Evolutionary conservation across 30 jellyfish, hydroid and myxozoan species (phyloP), one percentile per base, ranked within the genome.

Genomic region (Nemopilema nomurai): DNA sequence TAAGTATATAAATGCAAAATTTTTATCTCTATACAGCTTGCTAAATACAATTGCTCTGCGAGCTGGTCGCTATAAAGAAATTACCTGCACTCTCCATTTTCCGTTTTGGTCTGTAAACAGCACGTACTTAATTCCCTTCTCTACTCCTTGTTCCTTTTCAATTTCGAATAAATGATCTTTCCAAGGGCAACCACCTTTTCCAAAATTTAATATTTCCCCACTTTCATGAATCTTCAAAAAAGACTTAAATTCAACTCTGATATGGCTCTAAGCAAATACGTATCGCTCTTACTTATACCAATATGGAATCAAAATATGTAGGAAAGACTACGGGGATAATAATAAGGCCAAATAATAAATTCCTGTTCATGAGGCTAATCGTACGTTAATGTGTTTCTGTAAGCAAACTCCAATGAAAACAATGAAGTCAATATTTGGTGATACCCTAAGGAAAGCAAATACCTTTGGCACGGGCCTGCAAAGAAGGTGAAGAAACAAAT

Each of bases 61-160:
- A 13, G 9, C 13, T 41, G 57, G 13, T 13, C 13, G 9, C 9
- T 3, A 3, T 41, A 41, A 41, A 41, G 13, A 3, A 41, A 3
- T 41, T 79, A 91, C 98, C 96, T 91, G 98, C 31, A 91, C 90
- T 31, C 98, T 69, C 96, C 96, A 91, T 69, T 87, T 81, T 32
- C 62, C 49, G 62, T 72, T 76, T 50, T 91, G 98, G 65, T 91
- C 98, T 52, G 84, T 71, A 68, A 69, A 91, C 22, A 91, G 90
- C 20, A 86, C 96, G 81, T 87, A 91, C 62, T 86, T 91, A 22
- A 91, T 72, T 24, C 78, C 67, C 22, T 90, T 90, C 32, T 81
- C 86, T 1, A 87, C 66, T 18, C 69, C 50, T 22, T 1, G 33
- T 52, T 91, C 98, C 13, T 74, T 67, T 68, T 91, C 98, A 0